Evolutionary conservation across 2,888 invertebrate species (phyloP).

Genomic region (Tridacna crocea): DNA sequence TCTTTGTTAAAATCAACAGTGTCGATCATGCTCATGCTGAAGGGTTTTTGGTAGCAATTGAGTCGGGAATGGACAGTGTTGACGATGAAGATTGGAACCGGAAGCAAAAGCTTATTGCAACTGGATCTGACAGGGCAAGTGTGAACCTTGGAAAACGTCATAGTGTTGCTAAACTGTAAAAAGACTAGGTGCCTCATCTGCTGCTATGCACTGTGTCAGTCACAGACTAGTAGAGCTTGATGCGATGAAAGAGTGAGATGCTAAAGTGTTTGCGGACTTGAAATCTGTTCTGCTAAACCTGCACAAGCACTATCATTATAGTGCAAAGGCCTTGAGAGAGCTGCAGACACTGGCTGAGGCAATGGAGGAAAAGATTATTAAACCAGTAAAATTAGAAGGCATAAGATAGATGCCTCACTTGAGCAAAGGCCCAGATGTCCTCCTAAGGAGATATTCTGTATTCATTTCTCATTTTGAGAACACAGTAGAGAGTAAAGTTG

Average conservation of each 20-base stretch:
- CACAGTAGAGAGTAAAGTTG: no score
- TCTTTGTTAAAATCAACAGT: constrained; percentile 39
- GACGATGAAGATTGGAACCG: constrained; percentile 32
- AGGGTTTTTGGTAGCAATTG: constrained; percentile 39
- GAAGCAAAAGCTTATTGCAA: constrained; percentile 40
- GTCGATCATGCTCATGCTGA: constrained; percentile 43
- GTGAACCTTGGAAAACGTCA: constrained; percentile 42
- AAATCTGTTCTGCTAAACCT: constrained; percentile 48
- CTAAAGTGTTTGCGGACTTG: constrained; percentile 36
- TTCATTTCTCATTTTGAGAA: constrained; percentile 53
- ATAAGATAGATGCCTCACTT: constrained; percentile 60
- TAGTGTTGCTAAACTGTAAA: constrained; percentile 13
- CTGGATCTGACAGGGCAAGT: constrained; percentile 52
- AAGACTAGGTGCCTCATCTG: constrained; percentile 31
- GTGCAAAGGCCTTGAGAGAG: constrained; percentile 57
- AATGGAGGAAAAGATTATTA: constrained; percentile 49
- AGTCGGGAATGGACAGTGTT: constrained; percentile 36
- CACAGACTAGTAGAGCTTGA: constrained; percentile 53
- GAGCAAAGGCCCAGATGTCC: no score
- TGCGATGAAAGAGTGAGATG: constrained; percentile 54
- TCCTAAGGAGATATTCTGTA: constrained; percentile 39
- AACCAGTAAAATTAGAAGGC: constrained; percentile 45
- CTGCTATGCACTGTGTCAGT: constrained; percentile 48
- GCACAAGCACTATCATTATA: constrained; percentile 59
- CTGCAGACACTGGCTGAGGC: constrained; percentile 49